Conservation (phyloP, 2,888 invertebrate genomes). For the Ormyrus nitidulus region DNA sequence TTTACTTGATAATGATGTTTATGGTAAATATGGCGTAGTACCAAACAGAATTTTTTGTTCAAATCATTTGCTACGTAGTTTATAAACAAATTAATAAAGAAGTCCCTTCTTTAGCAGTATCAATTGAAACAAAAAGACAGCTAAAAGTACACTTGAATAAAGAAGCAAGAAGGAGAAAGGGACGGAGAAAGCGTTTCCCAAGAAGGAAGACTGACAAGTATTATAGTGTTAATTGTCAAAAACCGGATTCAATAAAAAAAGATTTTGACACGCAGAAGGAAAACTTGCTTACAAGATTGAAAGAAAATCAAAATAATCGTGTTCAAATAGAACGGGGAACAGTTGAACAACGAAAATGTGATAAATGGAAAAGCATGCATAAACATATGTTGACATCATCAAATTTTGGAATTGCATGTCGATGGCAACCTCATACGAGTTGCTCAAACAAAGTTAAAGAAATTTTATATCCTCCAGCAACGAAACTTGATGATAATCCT, state of each 20-base stretch:
- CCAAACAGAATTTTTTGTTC: slow-evolving; percentile 57
- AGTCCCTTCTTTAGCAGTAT: too few relatives aligned
- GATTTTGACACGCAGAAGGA: neutral
- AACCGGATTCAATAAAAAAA: neutral
- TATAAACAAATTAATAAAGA: slow-evolving; percentile 44
- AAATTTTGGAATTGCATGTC: slow-evolving; percentile 5
- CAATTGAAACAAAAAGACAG: too few relatives aligned
- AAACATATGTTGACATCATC: slow-evolving; percentile 9
- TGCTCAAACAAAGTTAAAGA: neutral
- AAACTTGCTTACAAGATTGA: neutral
- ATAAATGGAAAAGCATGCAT: neutral
- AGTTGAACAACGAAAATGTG: neutral
- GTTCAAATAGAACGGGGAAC: slow-evolving; percentile 5
- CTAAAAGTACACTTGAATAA: too few relatives aligned
- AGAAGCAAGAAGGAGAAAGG: too few relatives aligned
- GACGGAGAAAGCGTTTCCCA: too few relatives aligned
- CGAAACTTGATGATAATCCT: too few relatives aligned
- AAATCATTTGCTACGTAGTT: slow-evolving; percentile 64
- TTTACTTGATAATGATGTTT: neutral
- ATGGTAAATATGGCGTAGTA: neutral
- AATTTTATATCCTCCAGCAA: too few relatives aligned
- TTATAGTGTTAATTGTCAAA: slow-evolving; percentile 9
- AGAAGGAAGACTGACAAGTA: neutral
- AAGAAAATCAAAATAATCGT: slow-evolving; percentile 3
- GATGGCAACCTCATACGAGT: neutral